Evolutionary conservation across 2,797 vertebrate species (phyloP), one percentile per base, ranked within the genome.

Genomic region (Anguilla anguilla): DNA sequence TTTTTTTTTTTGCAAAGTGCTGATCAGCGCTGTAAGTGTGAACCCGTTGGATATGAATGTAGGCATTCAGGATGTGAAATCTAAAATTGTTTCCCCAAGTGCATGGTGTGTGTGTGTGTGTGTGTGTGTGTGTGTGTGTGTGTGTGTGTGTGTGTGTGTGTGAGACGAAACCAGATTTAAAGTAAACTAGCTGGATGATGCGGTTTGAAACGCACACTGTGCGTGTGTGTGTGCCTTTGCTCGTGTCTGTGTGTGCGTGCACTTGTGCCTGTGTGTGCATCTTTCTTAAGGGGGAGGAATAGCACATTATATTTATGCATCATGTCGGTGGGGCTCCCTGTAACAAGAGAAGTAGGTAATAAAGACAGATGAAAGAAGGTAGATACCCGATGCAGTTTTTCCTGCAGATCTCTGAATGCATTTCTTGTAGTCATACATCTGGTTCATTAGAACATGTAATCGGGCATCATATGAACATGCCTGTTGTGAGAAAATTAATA

Each of bases 371-470:
- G 35, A 81, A 35, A 49, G 35, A 17, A 22, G 39, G 17, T n/a
- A n/a, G 77, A 25, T 81, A 79, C 43, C 17, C 17, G 35, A 79
- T 79, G 0, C 13, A 6, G 13, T 79, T 77, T 43, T 10, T 46
- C 3, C 39, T 19, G 74, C 74, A 43, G 39, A 43, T 46, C 35
- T 19, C 74, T 35, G 46, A 79, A 79, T 79, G 74, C 74, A 79
- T 79, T 43, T 79, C 43, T 82, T 43, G 31, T 43, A 39, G 79
- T 51, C 46, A n/a, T 82, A 25, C 79, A 51, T 51, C 43, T 25
- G 43, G 19, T 22, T 82, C 46, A 51, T 82, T 82, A 82, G 43
- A 82, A 82, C 79, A 82, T 46, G n/a, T 82, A 82, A 51, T 82
- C 22, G 22, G 79, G 10, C 25, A 43, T 43, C 74, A 51, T 51